A percentile compares a stretch with the other conserved stretches of the same genome.
phyloP scores from a whole-genome alignment of 2,888 invertebrate genomes.

The Tromatobia lineatoria region DNA sequence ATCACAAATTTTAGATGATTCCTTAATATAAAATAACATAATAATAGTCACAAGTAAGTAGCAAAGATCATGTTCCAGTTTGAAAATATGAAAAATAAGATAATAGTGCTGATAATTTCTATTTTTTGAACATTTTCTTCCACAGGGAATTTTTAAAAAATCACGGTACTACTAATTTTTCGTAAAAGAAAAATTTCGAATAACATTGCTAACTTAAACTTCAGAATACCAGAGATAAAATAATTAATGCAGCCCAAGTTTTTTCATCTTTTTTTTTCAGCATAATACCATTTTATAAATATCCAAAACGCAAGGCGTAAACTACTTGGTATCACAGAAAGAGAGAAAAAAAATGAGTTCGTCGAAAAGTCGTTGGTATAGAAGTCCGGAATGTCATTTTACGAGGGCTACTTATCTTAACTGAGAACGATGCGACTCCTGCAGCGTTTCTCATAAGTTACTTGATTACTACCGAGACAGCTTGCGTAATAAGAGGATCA shows the following conservation, averaged over 20 bases:
- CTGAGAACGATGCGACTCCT: constrained; percentile 9
- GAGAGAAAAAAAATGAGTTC: neutral
- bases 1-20: too few relatives aligned
- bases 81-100: too few relatives aligned
- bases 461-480: constrained; percentile 25
- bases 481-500: neutral
- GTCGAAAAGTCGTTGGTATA: neutral
- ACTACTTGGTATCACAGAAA: neutral
- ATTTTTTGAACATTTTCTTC: too few relatives aligned
- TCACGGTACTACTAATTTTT: neutral
- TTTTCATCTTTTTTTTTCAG: neutral
- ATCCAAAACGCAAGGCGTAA: neutral
- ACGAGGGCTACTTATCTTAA: neutral
- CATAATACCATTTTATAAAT: neutral
- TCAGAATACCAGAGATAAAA: neutral
- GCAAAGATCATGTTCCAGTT: too few relatives aligned
- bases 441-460: constrained; percentile 9
- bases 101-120: too few relatives aligned
- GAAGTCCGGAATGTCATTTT: neutral
- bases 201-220: neutral
- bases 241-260: neutral
- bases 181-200: neutral
- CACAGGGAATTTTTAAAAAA: too few relatives aligned
- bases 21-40: too few relatives aligned
- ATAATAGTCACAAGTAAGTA: too few relatives aligned